Evolutionary conservation across 2,888 invertebrate genomes (phyloP).

Genomic region (Eudasyphora cyanicolor): DNA sequence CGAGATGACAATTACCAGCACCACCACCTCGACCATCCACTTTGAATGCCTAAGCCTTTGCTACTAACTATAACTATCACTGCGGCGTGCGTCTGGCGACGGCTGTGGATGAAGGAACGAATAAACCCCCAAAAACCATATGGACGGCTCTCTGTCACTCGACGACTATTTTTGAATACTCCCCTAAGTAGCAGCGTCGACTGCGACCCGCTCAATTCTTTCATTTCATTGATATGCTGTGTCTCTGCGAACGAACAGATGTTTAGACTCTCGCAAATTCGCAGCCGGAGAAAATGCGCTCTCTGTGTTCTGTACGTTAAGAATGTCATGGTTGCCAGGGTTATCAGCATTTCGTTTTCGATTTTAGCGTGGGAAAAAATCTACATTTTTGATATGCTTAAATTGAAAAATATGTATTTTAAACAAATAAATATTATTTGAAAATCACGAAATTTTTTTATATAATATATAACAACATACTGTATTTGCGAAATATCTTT

Average conservation of each 20-base stretch:
- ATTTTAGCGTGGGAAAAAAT: background rate
- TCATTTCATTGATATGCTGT: background rate
- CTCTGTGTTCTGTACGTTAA: background rate
- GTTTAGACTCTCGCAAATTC: conserved; percentile 7
- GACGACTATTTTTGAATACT: background rate
- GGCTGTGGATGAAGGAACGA: conserved; percentile 9
- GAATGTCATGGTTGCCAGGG: background rate
- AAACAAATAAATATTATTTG: no score
- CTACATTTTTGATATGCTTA: no score
- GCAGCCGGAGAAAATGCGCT: background rate
- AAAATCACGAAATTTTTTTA: no score
- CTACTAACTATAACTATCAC: conserved; percentile 15
- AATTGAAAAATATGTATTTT: no score
- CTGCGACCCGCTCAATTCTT: background rate
- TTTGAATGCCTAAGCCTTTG: conserved; percentile 1
- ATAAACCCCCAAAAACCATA: conserved; percentile 9
- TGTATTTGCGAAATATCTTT: no score
- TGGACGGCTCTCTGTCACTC: conserved; percentile 3
- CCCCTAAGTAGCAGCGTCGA: conserved; percentile 18
- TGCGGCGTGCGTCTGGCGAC: background rate
- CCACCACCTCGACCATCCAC: conserved; percentile 22
- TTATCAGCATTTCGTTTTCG: background rate
- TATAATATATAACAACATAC: no score
- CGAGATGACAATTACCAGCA: conserved; percentile 3
- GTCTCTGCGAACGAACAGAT: background rate